These are phyloP conservation scores for Ceuthmochares aereus DNA, from an alignment of 2,113 vertebrate species.

Conservation along the genomic window DNA sequence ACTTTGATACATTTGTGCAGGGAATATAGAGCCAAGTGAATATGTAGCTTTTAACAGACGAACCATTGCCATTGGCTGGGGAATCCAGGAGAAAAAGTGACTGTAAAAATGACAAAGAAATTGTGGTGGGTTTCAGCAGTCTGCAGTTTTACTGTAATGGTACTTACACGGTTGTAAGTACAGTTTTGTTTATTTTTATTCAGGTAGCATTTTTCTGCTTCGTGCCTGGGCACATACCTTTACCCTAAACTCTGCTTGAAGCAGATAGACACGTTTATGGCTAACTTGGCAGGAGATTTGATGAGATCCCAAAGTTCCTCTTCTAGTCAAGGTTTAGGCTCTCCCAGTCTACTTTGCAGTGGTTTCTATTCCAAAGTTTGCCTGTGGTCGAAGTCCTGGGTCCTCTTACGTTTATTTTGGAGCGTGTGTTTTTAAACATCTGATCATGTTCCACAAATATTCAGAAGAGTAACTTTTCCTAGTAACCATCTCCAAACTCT, in stretches of 20 bases:
- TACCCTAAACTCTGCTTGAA: neutral
- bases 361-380: neutral
- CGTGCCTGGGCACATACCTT: neutral
- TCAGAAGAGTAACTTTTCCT: neutral
- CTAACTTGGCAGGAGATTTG: neutral
- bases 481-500: neutral
- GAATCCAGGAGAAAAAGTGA: neutral
- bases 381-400: neutral
- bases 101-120: neutral
- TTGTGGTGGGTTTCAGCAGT: neutral
- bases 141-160: neutral
- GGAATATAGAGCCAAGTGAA: neutral
- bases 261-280: neutral
- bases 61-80: neutral
- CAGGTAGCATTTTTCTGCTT: neutral
- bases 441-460: neutral
- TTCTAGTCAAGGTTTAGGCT: neutral
- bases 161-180: neutral
- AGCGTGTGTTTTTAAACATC: neutral
- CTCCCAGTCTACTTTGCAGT: neutral
- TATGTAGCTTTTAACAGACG: neutral
- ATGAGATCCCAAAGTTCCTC: neutral
- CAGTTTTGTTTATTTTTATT: neutral
- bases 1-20: neutral
- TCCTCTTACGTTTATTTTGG: neutral